Evolutionary conservation across 2,888 invertebrate species (phyloP).

Genomic region (Ornithoptera alexandrae): DNA sequence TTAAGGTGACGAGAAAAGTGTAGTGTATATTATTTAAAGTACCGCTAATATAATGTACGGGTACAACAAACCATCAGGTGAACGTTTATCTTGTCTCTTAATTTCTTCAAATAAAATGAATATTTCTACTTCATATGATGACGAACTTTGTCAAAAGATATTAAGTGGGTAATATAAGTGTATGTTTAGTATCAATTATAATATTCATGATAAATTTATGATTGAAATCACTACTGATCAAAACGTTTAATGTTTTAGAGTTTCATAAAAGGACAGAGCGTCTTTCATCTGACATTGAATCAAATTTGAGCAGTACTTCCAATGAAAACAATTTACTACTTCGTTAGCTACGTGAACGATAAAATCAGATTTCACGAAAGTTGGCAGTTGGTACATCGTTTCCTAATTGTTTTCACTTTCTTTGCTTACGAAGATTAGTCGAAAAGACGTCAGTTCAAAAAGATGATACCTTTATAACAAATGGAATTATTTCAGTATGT

Average conservation of each 20-base stretch:
- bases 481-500: conserved; percentile 61
- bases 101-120: too few relatives aligned
- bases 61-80: too few relatives aligned
- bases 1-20: too few relatives aligned
- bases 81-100: too few relatives aligned
- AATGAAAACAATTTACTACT: conserved; percentile 32
- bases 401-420: conserved; percentile 74
- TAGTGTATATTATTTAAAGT: too few relatives aligned
- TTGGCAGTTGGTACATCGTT: conserved; percentile 50
- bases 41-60: too few relatives aligned
- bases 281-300: conserved; percentile 10
- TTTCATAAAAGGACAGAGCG: not conserved
- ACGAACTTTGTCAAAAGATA: too few relatives aligned
- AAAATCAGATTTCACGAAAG: conserved; percentile 53
- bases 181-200: too few relatives aligned
- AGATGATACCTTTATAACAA: conserved; percentile 67
- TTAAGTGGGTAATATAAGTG: too few relatives aligned
- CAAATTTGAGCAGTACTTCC: conserved; percentile 6
- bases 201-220: too few relatives aligned
- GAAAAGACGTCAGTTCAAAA: conserved; percentile 43
- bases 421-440: conserved; percentile 61
- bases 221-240: too few relatives aligned
- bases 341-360: conserved; percentile 40
- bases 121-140: too few relatives aligned
- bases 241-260: not conserved